Conservation (phyloP, 2,888 invertebrate genomes). For the Ichneumoninae sp. region DNA sequence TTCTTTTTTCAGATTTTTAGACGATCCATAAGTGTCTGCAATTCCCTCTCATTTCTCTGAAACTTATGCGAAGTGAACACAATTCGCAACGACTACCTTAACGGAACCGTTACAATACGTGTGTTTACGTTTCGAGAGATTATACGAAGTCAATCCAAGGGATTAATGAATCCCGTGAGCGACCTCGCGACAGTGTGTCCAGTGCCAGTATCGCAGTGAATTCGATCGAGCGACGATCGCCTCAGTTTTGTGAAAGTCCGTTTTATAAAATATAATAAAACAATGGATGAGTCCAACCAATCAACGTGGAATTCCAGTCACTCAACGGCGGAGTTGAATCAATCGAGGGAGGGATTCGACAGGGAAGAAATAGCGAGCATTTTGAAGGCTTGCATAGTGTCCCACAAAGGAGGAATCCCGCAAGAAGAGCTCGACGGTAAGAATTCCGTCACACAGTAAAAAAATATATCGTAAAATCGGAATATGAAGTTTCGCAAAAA, state of each 20-base stretch:
- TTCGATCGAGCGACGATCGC: constrained; percentile 19
- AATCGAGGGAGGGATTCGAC: background rate
- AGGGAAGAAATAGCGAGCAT: constrained; percentile 39
- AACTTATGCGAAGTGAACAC: no score
- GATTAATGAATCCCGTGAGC: constrained; percentile 16
- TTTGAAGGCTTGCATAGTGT: constrained; percentile 63
- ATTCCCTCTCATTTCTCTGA: no score
- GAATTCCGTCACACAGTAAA: background rate
- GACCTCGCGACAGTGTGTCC: background rate
- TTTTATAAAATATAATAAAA: background rate
- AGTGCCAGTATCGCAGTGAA: constrained; percentile 11
- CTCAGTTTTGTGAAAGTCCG: background rate
- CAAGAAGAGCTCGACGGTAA: constrained; percentile 66
- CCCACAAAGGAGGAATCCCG: constrained; percentile 68
- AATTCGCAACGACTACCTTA: background rate
- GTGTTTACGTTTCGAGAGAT: constrained; percentile 1
- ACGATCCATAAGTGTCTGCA: no score
- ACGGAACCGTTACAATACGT: background rate
- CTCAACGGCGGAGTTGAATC: background rate
- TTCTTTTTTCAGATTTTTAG: no score
- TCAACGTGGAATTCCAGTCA: background rate
- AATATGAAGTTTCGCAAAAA: no score
- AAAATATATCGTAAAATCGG: no score
- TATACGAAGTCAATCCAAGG: background rate
- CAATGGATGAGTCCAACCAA: background rate